phyloP scores from a whole-genome alignment of 2,797 vertebrate species.

The Sandelia bainsii region DNA sequence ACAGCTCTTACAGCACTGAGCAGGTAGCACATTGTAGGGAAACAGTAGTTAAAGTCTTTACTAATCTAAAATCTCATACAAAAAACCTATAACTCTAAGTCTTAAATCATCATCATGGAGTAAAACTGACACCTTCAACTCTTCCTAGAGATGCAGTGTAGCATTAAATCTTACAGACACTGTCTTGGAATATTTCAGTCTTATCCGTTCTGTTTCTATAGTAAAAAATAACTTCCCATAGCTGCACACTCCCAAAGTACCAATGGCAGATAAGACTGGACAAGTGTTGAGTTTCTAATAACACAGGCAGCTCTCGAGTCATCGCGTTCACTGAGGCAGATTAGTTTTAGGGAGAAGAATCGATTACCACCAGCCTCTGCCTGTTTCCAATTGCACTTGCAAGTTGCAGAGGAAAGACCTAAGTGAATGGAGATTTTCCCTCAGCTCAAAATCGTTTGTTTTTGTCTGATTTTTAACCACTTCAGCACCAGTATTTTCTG shows the following conservation, averaged over 20 bases:
- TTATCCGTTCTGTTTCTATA: conserved; percentile 2
- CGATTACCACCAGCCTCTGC: conserved; percentile 24
- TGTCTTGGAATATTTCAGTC: not conserved
- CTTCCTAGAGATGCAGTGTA: not conserved
- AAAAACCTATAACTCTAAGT: not conserved
- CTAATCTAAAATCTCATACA: not conserved
- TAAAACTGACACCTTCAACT: conserved; percentile 7
- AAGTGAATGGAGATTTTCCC: conserved; percentile 20
- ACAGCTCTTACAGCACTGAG: not conserved
- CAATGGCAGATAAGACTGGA: conserved; percentile 25
- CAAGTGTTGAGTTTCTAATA: conserved; percentile 23
- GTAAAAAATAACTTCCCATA: not conserved
- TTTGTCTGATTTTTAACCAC: conserved; percentile 18
- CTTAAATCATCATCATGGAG: not conserved
- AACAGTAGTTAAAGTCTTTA: too few relatives aligned
- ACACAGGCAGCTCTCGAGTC: conserved; percentile 8
- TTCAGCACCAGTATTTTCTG: not conserved
- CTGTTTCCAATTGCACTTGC: conserved; percentile 18
- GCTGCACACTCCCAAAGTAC: not conserved
- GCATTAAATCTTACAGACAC: conserved; percentile 1
- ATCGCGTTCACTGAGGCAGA: conserved; percentile 37
- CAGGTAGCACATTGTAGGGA: too few relatives aligned
- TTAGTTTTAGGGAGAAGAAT: conserved; percentile 49
- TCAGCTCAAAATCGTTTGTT: conserved; percentile 9
- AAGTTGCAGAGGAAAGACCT: conserved; percentile 24